Evolutionary conservation across 2,797 vertebrate genomes (phyloP).

Genomic region (Lophura swinhoii): DNA sequence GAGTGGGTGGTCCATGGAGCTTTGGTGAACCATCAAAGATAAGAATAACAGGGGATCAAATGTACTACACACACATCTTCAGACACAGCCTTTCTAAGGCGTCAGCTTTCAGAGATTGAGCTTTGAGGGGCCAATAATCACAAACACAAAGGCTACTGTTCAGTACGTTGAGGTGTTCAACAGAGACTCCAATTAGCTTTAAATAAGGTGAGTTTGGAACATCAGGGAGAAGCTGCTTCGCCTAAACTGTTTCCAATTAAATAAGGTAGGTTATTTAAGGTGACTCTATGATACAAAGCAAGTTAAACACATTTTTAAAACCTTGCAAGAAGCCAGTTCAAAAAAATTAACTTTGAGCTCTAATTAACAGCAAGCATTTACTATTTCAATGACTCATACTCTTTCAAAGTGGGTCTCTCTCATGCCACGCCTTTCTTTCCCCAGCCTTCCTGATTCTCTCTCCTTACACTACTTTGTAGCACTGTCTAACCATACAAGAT

Average conservation of each 20-base stretch:
- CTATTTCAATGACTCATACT: not conserved
- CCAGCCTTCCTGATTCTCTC: not conserved
- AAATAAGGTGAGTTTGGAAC: conserved; percentile 2
- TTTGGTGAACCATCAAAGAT: not conserved
- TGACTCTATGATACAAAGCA: not conserved
- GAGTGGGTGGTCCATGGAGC: not conserved
- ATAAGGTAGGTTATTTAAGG: conserved; percentile 40
- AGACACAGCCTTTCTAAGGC: not conserved
- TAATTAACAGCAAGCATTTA: conserved; percentile 26
- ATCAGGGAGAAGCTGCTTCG: conserved; percentile 16
- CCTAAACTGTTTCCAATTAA: conserved; percentile 34
- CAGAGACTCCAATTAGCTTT: not conserved
- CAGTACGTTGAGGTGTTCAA: no score
- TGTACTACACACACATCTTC: not conserved
- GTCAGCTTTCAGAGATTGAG: not conserved
- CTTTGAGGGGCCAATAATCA: not conserved
- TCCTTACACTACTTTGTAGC: not conserved
- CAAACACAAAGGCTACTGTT: not conserved
- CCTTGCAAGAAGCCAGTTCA: not conserved
- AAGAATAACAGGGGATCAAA: not conserved
- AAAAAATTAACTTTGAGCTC: not conserved
- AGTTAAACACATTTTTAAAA: not conserved
- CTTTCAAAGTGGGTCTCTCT: not conserved
- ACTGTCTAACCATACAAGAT: not conserved
- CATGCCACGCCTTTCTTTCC: not conserved